Evolutionary conservation across 2,888 invertebrate genomes (phyloP).

Genomic region (Leucophenga maculata): DNA sequence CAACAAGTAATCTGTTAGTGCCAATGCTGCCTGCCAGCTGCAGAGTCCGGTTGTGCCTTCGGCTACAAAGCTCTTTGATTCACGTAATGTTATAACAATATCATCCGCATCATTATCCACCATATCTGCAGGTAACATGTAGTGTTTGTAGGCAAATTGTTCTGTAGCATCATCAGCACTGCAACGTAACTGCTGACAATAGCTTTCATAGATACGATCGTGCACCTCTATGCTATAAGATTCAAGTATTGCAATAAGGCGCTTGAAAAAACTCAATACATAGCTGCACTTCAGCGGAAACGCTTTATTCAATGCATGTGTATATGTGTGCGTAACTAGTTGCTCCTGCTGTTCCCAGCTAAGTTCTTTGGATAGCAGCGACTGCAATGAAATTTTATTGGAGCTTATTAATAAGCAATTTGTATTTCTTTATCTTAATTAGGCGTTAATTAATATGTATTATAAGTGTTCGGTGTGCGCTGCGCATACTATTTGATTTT

Average conservation of each 20-base stretch:
- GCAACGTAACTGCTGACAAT: constrained; percentile 69
- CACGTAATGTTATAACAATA: constrained; percentile 77
- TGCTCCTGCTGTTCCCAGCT: constrained; percentile 75
- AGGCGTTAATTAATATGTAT: too few species aligned
- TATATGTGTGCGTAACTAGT: constrained; percentile 76
- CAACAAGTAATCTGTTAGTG: constrained; percentile 81
- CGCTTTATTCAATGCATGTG: constrained; percentile 73
- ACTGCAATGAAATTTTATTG: constrained; percentile 8
- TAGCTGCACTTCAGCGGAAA: constrained; percentile 79
- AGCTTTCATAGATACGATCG: constrained; percentile 78
- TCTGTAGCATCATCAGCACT: not conserved
- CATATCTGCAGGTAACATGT: constrained; percentile 58
- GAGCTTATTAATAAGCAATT: too few species aligned
- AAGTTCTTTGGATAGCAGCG: constrained; percentile 43
- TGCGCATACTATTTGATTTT: too few species aligned
- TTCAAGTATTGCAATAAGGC: constrained; percentile 77
- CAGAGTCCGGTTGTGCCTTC: constrained; percentile 86
- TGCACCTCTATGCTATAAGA: constrained; percentile 74
- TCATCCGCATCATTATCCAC: constrained; percentile 49
- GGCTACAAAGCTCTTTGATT: constrained; percentile 81
- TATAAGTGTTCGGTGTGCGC: too few species aligned
- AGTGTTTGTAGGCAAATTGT: constrained; percentile 78
- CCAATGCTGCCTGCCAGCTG: constrained; percentile 85
- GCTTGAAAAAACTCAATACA: constrained; percentile 79
- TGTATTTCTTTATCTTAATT: too few species aligned